A percentile compares a stretch with the other conserved stretches of the same genome.
Evolutionary conservation across 1,140 invertebrate genomes (phyloP).

Genomic region (Heterodera schachtii): DNA sequence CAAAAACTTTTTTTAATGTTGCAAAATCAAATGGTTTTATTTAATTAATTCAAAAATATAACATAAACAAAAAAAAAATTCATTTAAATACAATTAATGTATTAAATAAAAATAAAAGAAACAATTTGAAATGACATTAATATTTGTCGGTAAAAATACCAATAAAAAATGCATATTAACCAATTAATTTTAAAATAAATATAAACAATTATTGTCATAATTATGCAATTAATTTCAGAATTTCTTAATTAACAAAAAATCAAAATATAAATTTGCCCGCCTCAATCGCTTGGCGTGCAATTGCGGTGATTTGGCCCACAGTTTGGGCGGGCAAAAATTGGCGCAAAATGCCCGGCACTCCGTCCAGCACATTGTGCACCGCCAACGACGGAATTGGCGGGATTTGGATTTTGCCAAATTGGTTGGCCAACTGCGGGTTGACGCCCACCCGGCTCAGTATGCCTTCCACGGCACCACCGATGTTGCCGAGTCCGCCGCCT

Average conservation of each 20-base stretch:
- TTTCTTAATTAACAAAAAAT: neutral
- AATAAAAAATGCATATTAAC: too few relatives aligned
- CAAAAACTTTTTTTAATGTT: too few relatives aligned
- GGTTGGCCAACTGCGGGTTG: conserved; percentile 17
- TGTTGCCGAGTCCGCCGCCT: neutral
- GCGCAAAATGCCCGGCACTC: conserved; percentile 31
- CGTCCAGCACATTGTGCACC: conserved; percentile 33
- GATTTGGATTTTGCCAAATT: conserved; percentile 31
- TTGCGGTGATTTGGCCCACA: conserved; percentile 23
- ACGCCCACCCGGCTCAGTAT: conserved; percentile 18
- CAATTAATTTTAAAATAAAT: too few relatives aligned
- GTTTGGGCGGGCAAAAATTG: conserved; percentile 17
- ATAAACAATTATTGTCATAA: neutral
- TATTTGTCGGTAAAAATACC: too few relatives aligned
- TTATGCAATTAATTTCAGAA: neutral
- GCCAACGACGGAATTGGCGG: conserved; percentile 38
- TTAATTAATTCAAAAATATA: too few relatives aligned
- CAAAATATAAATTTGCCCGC: conserved; percentile 6
- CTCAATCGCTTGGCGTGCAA: conserved; percentile 29
- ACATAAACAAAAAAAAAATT: too few relatives aligned
- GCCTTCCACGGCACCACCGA: conserved; percentile 17
- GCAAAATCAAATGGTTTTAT: too few relatives aligned
- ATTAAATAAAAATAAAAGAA: too few relatives aligned
- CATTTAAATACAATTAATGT: too few relatives aligned
- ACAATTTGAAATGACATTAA: too few relatives aligned